These are phyloP conservation scores for Agelaius tricolor DNA, from an alignment of 2,113 vertebrate species.

Conservation along the genomic window DNA sequence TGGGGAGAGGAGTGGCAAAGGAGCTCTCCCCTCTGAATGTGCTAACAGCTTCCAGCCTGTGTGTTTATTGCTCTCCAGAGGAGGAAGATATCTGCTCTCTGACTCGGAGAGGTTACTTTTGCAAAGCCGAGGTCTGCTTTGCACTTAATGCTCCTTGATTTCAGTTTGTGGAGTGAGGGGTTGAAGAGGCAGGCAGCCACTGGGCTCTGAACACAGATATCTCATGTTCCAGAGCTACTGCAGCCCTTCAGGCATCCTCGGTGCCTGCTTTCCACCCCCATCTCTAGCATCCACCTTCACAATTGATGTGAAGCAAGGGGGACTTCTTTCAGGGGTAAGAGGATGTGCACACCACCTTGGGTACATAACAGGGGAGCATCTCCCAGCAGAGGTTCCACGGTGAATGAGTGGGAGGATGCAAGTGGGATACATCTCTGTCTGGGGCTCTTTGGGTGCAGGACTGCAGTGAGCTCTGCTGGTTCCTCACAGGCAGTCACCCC, in stretches of 20 bases:
- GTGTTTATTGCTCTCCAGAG: background rate
- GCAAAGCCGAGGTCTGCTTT: background rate
- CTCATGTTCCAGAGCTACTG: background rate
- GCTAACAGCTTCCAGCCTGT: slow-evolving; percentile 28
- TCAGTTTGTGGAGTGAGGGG: background rate
- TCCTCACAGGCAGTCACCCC: background rate
- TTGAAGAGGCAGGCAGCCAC: background rate
- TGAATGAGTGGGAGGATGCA: background rate
- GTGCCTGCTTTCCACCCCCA: background rate
- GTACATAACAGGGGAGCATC: background rate
- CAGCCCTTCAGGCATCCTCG: background rate
- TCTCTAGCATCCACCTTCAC: background rate
- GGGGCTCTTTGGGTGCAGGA: background rate
- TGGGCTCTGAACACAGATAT: background rate
- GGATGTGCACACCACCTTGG: background rate
- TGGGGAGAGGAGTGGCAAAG: background rate
- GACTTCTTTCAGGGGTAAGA: background rate
- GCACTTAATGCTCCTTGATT: background rate
- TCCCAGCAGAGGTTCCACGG: rapidly evolving
- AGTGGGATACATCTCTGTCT: background rate
- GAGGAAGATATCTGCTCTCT: background rate
- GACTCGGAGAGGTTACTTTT: background rate
- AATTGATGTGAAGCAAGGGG: background rate
- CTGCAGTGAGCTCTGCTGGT: background rate
- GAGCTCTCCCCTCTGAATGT: background rate